Base-by-base conservation (phyloP, 37 sponge, comb jelly and placozoan genomes). In the Petrosia ficiformis region DNA sequence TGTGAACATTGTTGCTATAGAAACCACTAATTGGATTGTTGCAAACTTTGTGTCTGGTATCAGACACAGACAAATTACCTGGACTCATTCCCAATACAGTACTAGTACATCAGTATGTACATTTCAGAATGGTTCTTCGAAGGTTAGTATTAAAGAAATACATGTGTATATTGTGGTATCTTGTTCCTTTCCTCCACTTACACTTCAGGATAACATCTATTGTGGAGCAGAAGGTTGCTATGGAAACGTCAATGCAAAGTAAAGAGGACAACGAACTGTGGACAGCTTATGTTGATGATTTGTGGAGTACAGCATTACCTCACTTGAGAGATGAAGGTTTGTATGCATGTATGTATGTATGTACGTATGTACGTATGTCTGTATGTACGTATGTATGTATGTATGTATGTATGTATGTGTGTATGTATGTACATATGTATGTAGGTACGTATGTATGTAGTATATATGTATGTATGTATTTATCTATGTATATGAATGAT, bases 51-150 rank as follows among this genome's bases (percentile, higher is more conserved):
- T n/a, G n/a, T n/a, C n/a, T n/a, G n/a, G n/a, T n/a, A 29, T 58
- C 33, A 4, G 78, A 72, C 38, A 71, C 59, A 1, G 86, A 90
- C 41, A 35, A 65, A 10, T 71, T 84, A 4, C 26, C 67, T 24
- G 11, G 40, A n/a, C 26, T 32, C 56, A 73, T 90, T 37, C 86
- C 90, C 14, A 19, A 56, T 16, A 71, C 80, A 35, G 75, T 90
- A 29, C 19, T 40, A 2, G 35, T 90, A 3, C 80, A 90, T 19
- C 86, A 90, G 44, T 90, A 85, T 72, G 80, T 90, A 16, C 42
- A 38, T 35, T 73, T 90, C 44, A 74, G 90, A 70, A 43, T 85
- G 0, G 57, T 61, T 52, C 76, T 90, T 2, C 37, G 80, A 19
- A 78, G 80, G 87, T 86, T 28, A 64, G 19, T 64, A 25, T 48